Evolutionary conservation across 2,113 vertebrate genomes (phyloP).

Genomic region (Diphyllodes magnificus): DNA sequence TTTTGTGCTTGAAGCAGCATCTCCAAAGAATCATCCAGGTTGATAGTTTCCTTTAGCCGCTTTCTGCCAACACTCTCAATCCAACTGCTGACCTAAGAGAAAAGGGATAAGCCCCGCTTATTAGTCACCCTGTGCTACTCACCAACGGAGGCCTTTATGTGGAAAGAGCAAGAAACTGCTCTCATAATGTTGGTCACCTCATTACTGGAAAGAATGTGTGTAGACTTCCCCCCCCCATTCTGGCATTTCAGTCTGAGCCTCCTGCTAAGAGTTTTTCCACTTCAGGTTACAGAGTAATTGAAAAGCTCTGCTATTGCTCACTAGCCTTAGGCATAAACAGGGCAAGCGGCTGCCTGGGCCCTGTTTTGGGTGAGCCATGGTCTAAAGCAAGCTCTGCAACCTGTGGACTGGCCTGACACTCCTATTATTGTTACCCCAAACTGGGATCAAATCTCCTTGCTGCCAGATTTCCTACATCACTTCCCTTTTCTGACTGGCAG

Average conservation of each 20-base stretch:
- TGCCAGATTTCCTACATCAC: background rate
- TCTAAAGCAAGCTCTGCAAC: background rate
- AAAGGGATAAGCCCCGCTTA: background rate
- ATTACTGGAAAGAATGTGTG: background rate
- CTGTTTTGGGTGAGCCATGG: background rate
- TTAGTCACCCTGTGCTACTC: background rate
- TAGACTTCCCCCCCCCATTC: background rate
- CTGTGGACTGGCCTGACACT: background rate
- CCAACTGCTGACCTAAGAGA: conserved; percentile 79
- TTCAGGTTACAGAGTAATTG: background rate
- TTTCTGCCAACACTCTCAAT: conserved; percentile 80
- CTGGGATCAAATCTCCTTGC: background rate
- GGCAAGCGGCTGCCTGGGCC: background rate
- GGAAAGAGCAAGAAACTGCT: background rate
- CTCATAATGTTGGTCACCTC: background rate
- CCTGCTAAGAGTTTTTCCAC: conserved; percentile 11
- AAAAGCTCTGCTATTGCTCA: conserved; percentile 19
- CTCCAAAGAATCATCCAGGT: conserved; percentile 77
- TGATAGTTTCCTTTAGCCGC: conserved; percentile 63
- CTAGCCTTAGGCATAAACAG: conserved; percentile 14
- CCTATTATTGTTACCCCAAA: background rate
- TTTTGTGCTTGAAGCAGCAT: conserved; percentile 71
- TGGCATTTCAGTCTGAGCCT: background rate
- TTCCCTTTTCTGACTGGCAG: background rate
- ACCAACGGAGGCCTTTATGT: background rate